A percentile compares a stretch with the other conserved stretches of the same genome.
Evolutionary conservation across 1,140 invertebrate species (phyloP).

Genomic region (Monomorium pharaonis): DNA sequence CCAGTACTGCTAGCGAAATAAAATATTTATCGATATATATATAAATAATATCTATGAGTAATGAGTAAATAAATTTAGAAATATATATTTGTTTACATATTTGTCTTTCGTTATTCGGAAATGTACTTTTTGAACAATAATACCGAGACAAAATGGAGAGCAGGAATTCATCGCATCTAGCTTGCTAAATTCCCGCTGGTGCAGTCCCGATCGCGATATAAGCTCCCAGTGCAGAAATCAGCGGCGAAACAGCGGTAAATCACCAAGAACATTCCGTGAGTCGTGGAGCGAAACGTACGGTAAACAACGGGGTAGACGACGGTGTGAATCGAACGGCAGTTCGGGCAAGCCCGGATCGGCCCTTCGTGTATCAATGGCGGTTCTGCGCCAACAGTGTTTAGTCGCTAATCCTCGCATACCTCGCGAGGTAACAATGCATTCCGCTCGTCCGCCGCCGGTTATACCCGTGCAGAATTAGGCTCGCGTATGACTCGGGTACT

Average conservation of each 20-base stretch:
- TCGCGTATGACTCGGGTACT: background rate
- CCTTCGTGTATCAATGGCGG: conserved; percentile 63
- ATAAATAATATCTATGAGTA: background rate
- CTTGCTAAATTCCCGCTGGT: background rate
- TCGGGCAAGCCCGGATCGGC: conserved; percentile 51
- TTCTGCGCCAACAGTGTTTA: conserved; percentile 68
- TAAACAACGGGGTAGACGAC: conserved; percentile 43
- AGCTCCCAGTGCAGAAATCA: conserved; percentile 18
- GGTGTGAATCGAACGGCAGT: conserved; percentile 39
- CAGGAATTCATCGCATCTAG: background rate
- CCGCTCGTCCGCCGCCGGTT: conserved; percentile 50
- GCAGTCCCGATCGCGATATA: conserved; percentile 5
- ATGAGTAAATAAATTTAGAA: background rate
- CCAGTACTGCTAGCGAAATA: background rate
- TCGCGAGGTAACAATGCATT: conserved; percentile 61
- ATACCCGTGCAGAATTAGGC: conserved; percentile 53
- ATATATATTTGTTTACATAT: background rate
- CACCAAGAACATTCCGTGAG: conserved; percentile 44
- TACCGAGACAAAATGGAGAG: background rate
- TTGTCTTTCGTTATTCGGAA: background rate
- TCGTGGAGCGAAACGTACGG: conserved; percentile 8
- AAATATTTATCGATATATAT: background rate
- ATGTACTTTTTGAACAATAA: background rate
- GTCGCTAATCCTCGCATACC: conserved; percentile 72
- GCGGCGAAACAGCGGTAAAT: conserved; percentile 41